Base-by-base conservation (phyloP, 1,140 invertebrate species). In the Bathynomus jamesi region DNA sequence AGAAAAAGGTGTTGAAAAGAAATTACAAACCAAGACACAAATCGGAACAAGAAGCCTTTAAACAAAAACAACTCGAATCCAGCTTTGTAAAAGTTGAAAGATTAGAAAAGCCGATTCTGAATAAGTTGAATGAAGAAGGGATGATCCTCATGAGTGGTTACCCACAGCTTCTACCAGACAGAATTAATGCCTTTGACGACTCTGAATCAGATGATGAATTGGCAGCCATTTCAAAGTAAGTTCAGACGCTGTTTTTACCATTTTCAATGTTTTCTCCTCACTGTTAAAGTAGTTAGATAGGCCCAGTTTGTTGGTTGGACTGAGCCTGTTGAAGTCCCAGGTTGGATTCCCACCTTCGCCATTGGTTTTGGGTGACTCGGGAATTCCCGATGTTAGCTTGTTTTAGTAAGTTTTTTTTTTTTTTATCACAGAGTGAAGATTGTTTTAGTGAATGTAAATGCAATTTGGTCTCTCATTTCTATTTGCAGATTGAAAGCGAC, bases 181-280 rank as follows among this genome's bases (percentile, higher is more conserved):
- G 68, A 71, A 61, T 60, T 40, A 53, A 63, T 40, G 65, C 67
- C 53, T 69, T 66, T 21, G 67, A 70, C 40, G 75, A 76, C n/a
- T 71, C 70, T n/a, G 75, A 76, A 28, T 76, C 75, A 25, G 75
- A 76, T 30, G 69, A 62, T 10, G 75, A 76, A 67, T 73, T 76
- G 27, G 61, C 67, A 25, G 70, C 72, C 13, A 60, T 76, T 21
- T 71, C 73, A 69, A 76, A 74, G 70, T 53, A 53, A 1, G 40
- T 53, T 3, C n/a, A n/a, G n/a, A n/a, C n/a, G n/a, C n/a, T n/a
- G n/a, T n/a, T n/a, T n/a, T n/a, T n/a, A n/a, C n/a, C n/a, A n/a
- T n/a, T n/a, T n/a, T n/a, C n/a, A n/a, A n/a, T n/a, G n/a, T n/a
- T n/a, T n/a, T n/a, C n/a, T n/a, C n/a, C n/a, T n/a, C n/a, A n/a